Evolutionary conservation across 2,888 invertebrate genomes (phyloP), one percentile per base, ranked within the genome.

Genomic region (Lottia gigantea): DNA sequence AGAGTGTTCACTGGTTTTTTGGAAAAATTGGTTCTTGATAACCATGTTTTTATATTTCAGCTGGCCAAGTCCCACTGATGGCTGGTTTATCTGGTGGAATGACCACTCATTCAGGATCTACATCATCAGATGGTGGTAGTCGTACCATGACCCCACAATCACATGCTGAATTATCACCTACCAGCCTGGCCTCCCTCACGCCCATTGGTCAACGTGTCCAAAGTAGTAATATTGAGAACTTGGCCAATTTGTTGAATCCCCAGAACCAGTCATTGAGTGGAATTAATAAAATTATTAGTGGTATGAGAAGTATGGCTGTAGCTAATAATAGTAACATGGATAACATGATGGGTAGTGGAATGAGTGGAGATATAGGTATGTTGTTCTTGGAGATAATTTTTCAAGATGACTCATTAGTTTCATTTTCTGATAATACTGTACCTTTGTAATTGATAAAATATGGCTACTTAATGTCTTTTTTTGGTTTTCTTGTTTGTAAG

Each of bases 81-180:
- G 72, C 47, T 64, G 73, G 65, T 47, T 67, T 8, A 64, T n/a
- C 31, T 62, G 69, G 7, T 62, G 64, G 46, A 62, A 71, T 25
- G 55, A 55, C 7, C 23, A 55, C 25, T 14, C n/a, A 6, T 40
- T 45, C 66, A n/a, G 25, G 45, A 19, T 46, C 25, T 19, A 66
- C 25, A 16, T 45, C 25, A 55, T 55, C 55, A 16, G 46, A 31
- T 70, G 23, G 25, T 67, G 19, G 76, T 25, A 81, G 80, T 63
- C 70, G 80, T 19, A 80, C 77, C 11, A 74, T 76, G 25, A 80
- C 82, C 2, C 81, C 82, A 7, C 75, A 81, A 31, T 71, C 71
- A 26, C 77, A 75, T 14, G 74, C 78, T 8, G 83, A 81, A 46
- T n/a, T 68, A 16, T 49, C 66, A 26, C 67, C 74, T 11, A 64